Evolutionary conservation across 2,888 invertebrate genomes (phyloP).

Genomic region (Conomelus anceps): DNA sequence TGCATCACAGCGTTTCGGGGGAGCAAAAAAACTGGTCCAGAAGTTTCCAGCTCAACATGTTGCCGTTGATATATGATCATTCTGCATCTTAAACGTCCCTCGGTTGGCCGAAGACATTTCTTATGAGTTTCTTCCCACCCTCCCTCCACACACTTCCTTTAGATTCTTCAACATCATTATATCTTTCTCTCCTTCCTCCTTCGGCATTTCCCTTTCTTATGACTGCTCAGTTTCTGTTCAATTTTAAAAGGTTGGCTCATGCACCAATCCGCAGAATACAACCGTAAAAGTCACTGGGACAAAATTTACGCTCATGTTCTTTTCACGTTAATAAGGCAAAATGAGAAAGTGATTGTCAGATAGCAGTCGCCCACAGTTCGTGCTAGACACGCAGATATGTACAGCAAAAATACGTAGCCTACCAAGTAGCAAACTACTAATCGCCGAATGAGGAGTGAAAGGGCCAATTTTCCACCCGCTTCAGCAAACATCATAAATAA

Average conservation of each 20-base stretch:
- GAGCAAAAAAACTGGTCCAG: background rate
- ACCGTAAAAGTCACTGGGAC: background rate
- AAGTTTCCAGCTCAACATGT: background rate
- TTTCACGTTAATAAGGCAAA: background rate
- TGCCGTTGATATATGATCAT: background rate
- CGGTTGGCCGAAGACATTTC: background rate
- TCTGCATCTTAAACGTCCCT: background rate
- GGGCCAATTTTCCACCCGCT: background rate
- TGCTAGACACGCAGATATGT: too few species aligned
- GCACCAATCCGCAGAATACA: background rate
- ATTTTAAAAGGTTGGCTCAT: background rate
- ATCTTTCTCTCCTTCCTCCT: background rate
- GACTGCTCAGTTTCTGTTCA: background rate
- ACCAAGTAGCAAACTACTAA: background rate
- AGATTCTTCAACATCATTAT: background rate
- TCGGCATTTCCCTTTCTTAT: background rate
- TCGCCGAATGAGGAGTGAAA: background rate
- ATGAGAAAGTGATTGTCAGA: background rate
- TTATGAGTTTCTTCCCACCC: background rate
- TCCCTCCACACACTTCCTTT: background rate
- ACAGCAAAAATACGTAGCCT: background rate
- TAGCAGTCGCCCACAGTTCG: background rate
- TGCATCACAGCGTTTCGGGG: background rate
- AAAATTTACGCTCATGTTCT: background rate
- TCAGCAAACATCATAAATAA: background rate